Evolutionary conservation across 2,113 vertebrate genomes (phyloP), one percentile per base, ranked within the genome.

Genomic region (Petromus typicus): DNA sequence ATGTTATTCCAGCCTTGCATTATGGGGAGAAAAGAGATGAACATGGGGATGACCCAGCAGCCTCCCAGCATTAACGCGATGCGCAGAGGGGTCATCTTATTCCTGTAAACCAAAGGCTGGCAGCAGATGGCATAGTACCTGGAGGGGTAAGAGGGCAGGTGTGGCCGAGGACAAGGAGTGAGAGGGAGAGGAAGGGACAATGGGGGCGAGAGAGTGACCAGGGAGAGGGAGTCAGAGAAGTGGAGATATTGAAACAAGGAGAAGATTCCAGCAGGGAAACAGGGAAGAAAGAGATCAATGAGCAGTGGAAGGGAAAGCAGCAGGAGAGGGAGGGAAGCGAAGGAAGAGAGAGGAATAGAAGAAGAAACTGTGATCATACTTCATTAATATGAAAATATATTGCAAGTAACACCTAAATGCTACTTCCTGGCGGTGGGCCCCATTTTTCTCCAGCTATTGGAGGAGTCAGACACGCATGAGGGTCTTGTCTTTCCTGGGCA

Each of bases 1-100:
- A 99, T 99, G 98, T 99, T 99, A 96, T 99, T 99, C 99, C 99
- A 99, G 98, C 99, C 99, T 98, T 99, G 99, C 99, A 99, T 99
- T 98, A 99, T 99, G 81, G 99, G 99, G 91, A 99, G 99, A 97
- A 99, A 99, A 56, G 99, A 99, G 97, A 99, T 99, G 96, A 99
- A 99, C 43, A 98, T 99, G 18, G 99, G 99, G 96, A 99, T 99
- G 56, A 99, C 98, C 99, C 99, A 99, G 98, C 99, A 99, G 95
- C 99, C 99, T 78, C 99, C 99, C 43, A 99, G 99, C 99, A 99
- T 99, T 79, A 99, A 73, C 14, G 99, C 97, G 90, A 99, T 99
- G 95, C 99, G 98, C 97, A 99, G 76, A 1, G 99, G 99, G 13
- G 99, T 99, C 99, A 99, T 99, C 97, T 99, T 99, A 98, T 99